Base-by-base conservation (phyloP, 2,113 vertebrate species). In the Notarius lentiginosus region DNA sequence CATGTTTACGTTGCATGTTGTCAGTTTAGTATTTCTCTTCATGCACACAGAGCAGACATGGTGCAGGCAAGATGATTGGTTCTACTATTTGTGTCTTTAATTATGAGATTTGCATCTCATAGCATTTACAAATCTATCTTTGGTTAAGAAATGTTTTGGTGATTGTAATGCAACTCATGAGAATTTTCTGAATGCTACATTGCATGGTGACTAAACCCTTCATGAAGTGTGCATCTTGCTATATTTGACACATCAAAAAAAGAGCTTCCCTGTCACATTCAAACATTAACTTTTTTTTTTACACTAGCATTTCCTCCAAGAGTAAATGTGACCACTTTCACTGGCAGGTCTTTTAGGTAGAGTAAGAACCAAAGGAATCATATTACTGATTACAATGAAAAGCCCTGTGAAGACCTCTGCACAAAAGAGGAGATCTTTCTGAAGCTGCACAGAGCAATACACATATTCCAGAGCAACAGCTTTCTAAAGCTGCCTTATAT, bases 311-410 rank as follows among this genome's bases (percentile, higher is more conserved):
- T 41, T 30, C 17, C 63, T 68, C 82, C 20, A 11, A 56, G 65
- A 70, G 51, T 56, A 56, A 84, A 83, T 34, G 49, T 27, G 63
- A 34, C 66, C 82, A 55, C 20, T 49, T 82, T 65, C 18, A 65
- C 66, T 60, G 11, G 61, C 24, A 63, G 15, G 41, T 63, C 22
- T 51, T 76, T 61, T 5, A 76, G 56, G 22, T 18, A 63, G 56
- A 79, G 17, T 0, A 6, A 79, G 17, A n/a, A 53, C 22, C 11
- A 7, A 63, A 85, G 15, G 22, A 7, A 84, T 84, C 30, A 34
- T 24, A 58, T 41, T 12, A 49, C 70, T 76, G 70, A 76, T 8
- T 47, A 68, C 30, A 68, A 12, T n/a, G 0, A 79, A 63, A 22
- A 15, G 53, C 30, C 20, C 41, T 55, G 20, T 63, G 58, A 51